These are phyloP conservation scores for Furcifer pardalis DNA, from an alignment of 2,797 vertebrate species.

Conservation along the genomic window DNA sequence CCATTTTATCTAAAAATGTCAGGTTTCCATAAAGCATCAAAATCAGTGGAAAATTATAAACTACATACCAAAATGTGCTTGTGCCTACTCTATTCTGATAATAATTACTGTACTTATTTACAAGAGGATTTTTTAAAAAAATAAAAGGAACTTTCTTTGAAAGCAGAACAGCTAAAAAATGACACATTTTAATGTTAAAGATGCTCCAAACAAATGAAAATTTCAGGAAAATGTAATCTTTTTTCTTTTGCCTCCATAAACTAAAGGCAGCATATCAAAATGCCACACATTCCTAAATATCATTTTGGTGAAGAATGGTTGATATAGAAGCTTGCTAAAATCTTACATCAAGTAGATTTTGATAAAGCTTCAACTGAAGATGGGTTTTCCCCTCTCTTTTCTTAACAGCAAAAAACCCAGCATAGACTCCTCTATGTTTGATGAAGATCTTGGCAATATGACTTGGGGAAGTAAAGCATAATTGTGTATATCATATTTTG, in stretches of 20 bases:
- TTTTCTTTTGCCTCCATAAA: too few species aligned
- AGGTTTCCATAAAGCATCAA: background rate
- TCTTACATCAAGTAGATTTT: background rate
- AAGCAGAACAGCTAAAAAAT: background rate
- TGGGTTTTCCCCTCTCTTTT: too few species aligned
- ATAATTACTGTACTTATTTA: background rate
- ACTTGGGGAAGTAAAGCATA: background rate
- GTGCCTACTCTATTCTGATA: background rate
- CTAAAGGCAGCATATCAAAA: background rate
- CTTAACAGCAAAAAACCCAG: too few species aligned
- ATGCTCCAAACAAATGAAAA: background rate
- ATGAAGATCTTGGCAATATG: background rate
- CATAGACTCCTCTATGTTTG: background rate
- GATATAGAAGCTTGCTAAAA: background rate
- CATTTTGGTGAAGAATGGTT: background rate
- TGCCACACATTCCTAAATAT: background rate
- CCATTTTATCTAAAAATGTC: background rate
- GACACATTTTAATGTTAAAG: background rate
- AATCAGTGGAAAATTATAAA: background rate
- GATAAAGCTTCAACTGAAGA: background rate
- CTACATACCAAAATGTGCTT: background rate
- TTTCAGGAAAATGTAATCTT: background rate
- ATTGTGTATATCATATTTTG: background rate
- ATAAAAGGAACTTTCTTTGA: background rate
- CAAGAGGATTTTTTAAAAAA: background rate